Evolutionary conservation across 2,888 invertebrate species (phyloP).

Genomic region (Aphrophora alni): DNA sequence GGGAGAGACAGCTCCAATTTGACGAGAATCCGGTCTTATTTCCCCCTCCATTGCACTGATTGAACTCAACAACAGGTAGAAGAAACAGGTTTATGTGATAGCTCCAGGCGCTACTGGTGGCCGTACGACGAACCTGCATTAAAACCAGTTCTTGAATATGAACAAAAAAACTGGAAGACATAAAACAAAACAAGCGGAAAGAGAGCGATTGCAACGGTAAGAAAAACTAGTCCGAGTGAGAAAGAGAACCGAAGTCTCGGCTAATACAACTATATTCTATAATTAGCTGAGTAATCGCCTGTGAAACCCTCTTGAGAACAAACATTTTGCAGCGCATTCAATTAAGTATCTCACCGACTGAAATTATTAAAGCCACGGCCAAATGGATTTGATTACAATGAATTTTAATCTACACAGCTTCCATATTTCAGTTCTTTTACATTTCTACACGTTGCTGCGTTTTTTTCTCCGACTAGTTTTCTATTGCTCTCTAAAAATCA

Average conservation of each 20-base stretch:
- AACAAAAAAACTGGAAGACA: constrained; percentile 19
- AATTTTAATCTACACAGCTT: background rate
- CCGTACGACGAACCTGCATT: constrained; percentile 28
- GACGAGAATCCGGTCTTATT: constrained; percentile 36
- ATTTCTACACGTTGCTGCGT: background rate
- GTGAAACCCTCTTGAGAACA: background rate
- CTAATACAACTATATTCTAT: constrained; percentile 2
- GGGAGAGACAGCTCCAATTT: constrained; percentile 29
- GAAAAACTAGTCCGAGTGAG: constrained; percentile 18
- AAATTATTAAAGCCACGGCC: too few relatives aligned
- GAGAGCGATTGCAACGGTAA: constrained; percentile 21
- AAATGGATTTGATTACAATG: background rate
- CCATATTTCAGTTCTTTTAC: background rate
- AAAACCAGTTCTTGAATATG: constrained; percentile 11
- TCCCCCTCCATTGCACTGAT: background rate
- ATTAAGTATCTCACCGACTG: background rate
- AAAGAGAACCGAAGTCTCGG: background rate
- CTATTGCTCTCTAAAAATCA: background rate
- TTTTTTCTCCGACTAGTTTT: background rate
- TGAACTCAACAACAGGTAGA: constrained; percentile 7
- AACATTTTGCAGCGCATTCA: background rate
- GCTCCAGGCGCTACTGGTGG: constrained; percentile 6
- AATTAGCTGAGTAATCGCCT: constrained; percentile 13
- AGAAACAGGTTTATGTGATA: constrained; percentile 11
- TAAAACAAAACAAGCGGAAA: constrained; percentile 32